Conservation (phyloP, 2,888 invertebrate genomes). For the Parochlus steinenii region DNA sequence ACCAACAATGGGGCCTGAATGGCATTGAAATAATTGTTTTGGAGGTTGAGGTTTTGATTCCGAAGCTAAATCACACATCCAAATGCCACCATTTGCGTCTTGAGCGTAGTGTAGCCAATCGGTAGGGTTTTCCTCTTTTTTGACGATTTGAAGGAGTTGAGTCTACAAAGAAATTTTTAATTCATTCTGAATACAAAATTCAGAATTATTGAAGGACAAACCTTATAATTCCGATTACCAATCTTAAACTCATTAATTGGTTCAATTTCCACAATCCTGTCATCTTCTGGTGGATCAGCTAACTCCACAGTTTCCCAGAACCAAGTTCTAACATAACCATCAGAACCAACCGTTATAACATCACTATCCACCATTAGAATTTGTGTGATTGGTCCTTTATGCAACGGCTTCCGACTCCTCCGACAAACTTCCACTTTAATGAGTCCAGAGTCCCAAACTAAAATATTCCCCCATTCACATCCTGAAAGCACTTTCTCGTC, state of each 20-base stretch:
- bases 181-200: background rate
- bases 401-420: conserved; percentile 55
- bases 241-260: conserved; percentile 71
- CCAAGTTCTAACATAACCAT: conserved; percentile 71
- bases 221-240: conserved; percentile 17
- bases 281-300: conserved; percentile 67
- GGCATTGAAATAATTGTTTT: conserved; percentile 42
- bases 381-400: conserved; percentile 45
- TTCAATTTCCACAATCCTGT: conserved; percentile 64
- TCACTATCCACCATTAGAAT: conserved; percentile 21
- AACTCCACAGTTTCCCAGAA: conserved; percentile 83
- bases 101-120: conserved; percentile 25
- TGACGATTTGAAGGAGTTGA: conserved; percentile 4
- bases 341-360: conserved; percentile 39
- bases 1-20: conserved; percentile 56
- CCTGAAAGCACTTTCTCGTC: conserved; percentile 82
- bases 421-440: conserved; percentile 71
- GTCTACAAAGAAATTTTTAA: background rate
- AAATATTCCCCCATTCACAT: conserved; percentile 79
- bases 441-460: conserved; percentile 79
- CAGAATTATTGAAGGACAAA: conserved; percentile 12
- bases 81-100: conserved; percentile 77
- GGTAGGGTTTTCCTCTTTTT: background rate
- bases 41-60: conserved; percentile 31
- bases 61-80: conserved; percentile 49